Conservation (phyloP, 2,113 vertebrate genomes). For the Sciurus niger region DNA sequence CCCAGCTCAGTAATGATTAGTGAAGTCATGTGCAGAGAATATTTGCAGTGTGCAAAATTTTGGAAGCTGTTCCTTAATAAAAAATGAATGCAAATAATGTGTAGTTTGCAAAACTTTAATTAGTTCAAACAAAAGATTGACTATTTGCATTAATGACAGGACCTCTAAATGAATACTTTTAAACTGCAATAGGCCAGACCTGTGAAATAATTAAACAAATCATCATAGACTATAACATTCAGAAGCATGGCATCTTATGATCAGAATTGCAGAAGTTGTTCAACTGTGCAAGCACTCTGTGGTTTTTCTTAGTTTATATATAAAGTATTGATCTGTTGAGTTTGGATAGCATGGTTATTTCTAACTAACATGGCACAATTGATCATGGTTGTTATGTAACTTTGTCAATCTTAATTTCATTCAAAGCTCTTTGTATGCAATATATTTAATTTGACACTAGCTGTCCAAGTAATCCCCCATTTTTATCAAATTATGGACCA, state of each 20-base stretch:
- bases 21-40: constrained; percentile 68
- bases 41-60: constrained; percentile 68
- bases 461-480: neutral
- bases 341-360: neutral
- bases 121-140: constrained; percentile 58
- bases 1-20: constrained; percentile 71
- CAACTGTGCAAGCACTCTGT: neutral
- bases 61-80: constrained; percentile 65
- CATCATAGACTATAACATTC: constrained; percentile 15
- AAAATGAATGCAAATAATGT: constrained; percentile 70
- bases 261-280: neutral
- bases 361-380: neutral
- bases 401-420: neutral
- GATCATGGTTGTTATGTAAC: neutral
- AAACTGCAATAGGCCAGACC: neutral
- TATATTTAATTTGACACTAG: neutral
- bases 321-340: neutral
- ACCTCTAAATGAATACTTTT: neutral
- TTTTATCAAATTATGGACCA: neutral
- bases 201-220: constrained; percentile 39
- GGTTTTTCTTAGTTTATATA: neutral
- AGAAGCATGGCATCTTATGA: neutral
- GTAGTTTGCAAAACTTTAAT: constrained; percentile 56
- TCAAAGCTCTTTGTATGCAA: neutral
- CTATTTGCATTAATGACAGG: neutral